These are phyloP conservation scores for Crotalus adamanteus DNA, from an alignment of 2,797 vertebrate genomes.

Conservation along the genomic window DNA sequence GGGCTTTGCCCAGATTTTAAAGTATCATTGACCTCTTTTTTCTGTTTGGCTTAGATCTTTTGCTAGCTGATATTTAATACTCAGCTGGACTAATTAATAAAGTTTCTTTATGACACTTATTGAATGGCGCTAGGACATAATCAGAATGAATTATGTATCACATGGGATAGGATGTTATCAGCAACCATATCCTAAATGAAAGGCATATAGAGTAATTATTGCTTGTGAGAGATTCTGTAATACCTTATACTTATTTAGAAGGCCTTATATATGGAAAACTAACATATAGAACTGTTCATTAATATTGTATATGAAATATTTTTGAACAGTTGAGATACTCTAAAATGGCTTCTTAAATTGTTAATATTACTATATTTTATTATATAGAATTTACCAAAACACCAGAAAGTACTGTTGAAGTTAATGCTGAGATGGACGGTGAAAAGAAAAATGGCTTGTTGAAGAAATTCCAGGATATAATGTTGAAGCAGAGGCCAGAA, in stretches of 20 bases:
- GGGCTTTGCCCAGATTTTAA: neutral
- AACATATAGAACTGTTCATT: neutral
- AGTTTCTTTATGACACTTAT: neutral
- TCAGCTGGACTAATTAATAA: neutral
- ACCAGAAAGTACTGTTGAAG: slow-evolving; percentile 64
- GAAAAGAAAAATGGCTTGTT: slow-evolving; percentile 71
- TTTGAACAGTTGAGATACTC: slow-evolving; percentile 4
- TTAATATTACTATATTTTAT: slow-evolving; percentile 26
- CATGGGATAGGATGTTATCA: neutral
- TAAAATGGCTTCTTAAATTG: neutral
- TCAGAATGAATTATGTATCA: neutral
- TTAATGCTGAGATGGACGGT: slow-evolving; percentile 41
- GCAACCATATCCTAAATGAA: neutral
- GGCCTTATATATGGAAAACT: neutral
- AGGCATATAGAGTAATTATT: neutral
- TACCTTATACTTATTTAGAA: neutral
- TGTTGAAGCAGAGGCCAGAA: slow-evolving; percentile 86
- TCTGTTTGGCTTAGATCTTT: neutral
- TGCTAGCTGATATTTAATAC: neutral
- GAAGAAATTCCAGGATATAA: slow-evolving; percentile 77
- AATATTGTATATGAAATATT: neutral
- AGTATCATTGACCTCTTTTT: neutral
- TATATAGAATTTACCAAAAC: slow-evolving; percentile 75
- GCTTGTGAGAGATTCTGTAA: neutral
- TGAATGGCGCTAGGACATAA: neutral